These are phyloP conservation scores for Hypercompe scribonia DNA, from an alignment of 2,888 invertebrate species.

Conservation along the genomic window DNA sequence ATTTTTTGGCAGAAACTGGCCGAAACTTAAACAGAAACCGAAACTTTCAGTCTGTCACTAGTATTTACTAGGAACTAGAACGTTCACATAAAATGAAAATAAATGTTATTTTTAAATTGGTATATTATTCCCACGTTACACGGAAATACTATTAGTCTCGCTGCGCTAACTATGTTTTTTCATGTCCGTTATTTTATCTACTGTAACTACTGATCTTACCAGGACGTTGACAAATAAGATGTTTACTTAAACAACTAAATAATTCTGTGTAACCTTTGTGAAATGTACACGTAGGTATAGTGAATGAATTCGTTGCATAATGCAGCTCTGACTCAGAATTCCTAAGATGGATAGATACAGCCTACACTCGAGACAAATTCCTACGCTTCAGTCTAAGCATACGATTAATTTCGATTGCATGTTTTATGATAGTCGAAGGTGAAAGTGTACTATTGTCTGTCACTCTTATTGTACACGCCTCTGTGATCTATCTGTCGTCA, in stretches of 20 bases:
- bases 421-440: constrained; percentile 45
- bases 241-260: background rate
- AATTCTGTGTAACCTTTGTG: background rate
- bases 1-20: no score
- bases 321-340: constrained; percentile 14
- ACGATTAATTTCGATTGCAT: constrained; percentile 47
- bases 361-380: constrained; percentile 30
- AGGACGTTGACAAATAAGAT: background rate
- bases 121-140: background rate
- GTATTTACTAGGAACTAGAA: background rate
- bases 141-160: background rate
- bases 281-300: background rate
- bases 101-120: background rate
- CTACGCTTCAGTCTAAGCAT: constrained; percentile 29
- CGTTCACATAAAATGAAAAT: background rate
- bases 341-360: constrained; percentile 18
- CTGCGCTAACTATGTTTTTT: background rate
- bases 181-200: background rate
- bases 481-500: constrained; percentile 55
- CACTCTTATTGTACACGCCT: constrained; percentile 52
- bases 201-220: background rate
- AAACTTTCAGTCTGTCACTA: no score
- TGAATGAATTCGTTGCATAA: constrained; percentile 8
- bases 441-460: constrained; percentile 64
- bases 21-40: no score